phyloP scores from a whole-genome alignment of 1,140 invertebrate genomes.

The Drosophila punjabiensis region DNA sequence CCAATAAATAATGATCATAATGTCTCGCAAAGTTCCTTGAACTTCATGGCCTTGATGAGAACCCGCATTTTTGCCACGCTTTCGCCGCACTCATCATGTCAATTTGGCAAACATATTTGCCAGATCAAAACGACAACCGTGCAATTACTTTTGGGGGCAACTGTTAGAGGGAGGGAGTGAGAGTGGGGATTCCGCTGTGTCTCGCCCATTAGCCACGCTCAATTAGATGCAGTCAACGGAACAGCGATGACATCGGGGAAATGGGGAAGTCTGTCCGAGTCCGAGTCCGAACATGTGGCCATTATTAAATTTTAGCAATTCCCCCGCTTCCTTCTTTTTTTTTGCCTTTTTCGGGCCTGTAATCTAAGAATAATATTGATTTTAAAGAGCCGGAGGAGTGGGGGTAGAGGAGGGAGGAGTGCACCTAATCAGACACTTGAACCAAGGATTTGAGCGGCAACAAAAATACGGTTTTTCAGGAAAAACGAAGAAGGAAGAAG shows the following conservation, averaged over 20 bases:
- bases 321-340: conserved; percentile 25
- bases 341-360: conserved; percentile 50
- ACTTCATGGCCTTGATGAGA: conserved; percentile 33
- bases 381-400: conserved; percentile 63
- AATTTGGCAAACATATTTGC: conserved; percentile 46
- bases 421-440: conserved; percentile 82
- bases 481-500: conserved; percentile 56
- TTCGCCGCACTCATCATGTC: conserved; percentile 34
- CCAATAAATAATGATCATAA: neutral
- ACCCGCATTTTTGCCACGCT: conserved; percentile 18
- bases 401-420: conserved; percentile 29
- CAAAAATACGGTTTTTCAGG: conserved; percentile 72
- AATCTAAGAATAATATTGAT: conserved; percentile 83
- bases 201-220: conserved; percentile 69
- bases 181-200: conserved; percentile 16
- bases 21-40: conserved; percentile 27
- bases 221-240: conserved; percentile 70
- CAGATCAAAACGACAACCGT: conserved; percentile 19
- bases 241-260: conserved; percentile 50
- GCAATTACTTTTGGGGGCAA: conserved; percentile 9
- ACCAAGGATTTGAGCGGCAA: conserved; percentile 80
- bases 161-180: neutral
- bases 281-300: conserved; percentile 63
- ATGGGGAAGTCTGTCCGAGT: conserved; percentile 11
- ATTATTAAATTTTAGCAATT: conserved; percentile 71